Base-by-base conservation (phyloP, 2,797 vertebrate species). In the Agapornis canus region DNA sequence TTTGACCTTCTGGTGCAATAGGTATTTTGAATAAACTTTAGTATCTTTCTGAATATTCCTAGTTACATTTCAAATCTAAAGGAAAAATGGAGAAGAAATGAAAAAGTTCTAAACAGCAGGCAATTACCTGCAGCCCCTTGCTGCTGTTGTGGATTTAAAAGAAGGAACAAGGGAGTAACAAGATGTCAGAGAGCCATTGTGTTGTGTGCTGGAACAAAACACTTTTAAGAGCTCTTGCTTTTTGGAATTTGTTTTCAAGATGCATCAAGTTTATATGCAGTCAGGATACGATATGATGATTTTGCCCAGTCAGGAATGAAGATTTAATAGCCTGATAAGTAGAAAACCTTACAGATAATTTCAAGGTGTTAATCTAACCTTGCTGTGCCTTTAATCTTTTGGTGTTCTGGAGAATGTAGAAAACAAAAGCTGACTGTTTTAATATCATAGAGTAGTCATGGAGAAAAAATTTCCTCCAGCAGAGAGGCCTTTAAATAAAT, bases 401-500 rank as follows among this genome's bases (percentile, higher is more conserved):
- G 45, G 64, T 1, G 0, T 94, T 90, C 73, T 68, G 49, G 77
- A 79, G 61, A 91, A 70, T 6, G 3, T 77, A 43, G 76, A 94
- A 97, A 92, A 63, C 77, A 93, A 92, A 94, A 92, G 71, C 90
- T 81, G 79, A 64, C 77, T 95, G 64, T 43, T 96, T 82, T 93
- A 86, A 57, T 92, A 88, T 87, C 76, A 49, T 52, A 66, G 66
- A 84, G 60, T 82, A 86, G 54, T 88, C 91, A 79, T 39, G 75
- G 88, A 73, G 72, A 92, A 82, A 63, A 85, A 83, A 91, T 35
- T 79, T 92, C 79, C 69, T 92, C 83, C 66, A 90, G 89, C 69
- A 92, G 86, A 85, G 45, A 35, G 43, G 80, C 52, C 89, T 96
- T 93, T 95, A 92, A 97, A 96, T 95, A 96, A 97, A 95, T 96